Conservation (phyloP, 2,113 vertebrate species). For the Agelaius phoeniceus region DNA sequence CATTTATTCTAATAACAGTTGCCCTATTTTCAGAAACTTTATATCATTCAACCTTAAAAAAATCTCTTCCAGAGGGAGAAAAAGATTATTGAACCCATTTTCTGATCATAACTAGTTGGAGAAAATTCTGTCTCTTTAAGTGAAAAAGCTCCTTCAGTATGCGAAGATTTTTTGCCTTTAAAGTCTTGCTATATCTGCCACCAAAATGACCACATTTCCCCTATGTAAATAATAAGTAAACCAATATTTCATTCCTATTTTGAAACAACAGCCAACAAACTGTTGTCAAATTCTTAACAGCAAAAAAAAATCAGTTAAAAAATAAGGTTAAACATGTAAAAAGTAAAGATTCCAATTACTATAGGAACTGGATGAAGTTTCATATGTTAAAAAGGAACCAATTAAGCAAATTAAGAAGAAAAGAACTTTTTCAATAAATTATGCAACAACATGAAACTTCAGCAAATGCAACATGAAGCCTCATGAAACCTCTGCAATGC, state of each 20-base stretch:
- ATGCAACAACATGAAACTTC: not conserved
- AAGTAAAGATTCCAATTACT: not conserved
- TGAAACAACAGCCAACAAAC: not conserved
- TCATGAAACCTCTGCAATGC: not conserved
- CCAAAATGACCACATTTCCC: not conserved
- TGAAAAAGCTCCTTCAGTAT: not conserved
- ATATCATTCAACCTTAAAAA: conserved; percentile 3
- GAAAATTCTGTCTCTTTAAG: conserved; percentile 1
- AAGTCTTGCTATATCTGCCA: not conserved
- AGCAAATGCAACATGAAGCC: not conserved
- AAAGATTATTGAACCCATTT: conserved; percentile 30
- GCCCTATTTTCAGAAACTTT: conserved; percentile 46
- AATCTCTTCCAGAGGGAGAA: conserved; percentile 27
- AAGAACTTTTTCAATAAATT: not conserved
- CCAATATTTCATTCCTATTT: not conserved
- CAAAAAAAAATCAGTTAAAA: not conserved
- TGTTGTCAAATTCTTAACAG: not conserved
- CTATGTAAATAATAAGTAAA: not conserved
- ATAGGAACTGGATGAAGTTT: not conserved
- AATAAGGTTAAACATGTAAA: not conserved
- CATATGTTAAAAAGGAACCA: not conserved
- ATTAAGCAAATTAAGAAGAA: not conserved
- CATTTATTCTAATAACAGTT: conserved; percentile 35
- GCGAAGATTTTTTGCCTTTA: not conserved
- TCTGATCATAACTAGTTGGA: not conserved